Evolutionary conservation across 2,888 invertebrate species (phyloP), one percentile per base, ranked within the genome.

Genomic region (Celastrina argiolus): DNA sequence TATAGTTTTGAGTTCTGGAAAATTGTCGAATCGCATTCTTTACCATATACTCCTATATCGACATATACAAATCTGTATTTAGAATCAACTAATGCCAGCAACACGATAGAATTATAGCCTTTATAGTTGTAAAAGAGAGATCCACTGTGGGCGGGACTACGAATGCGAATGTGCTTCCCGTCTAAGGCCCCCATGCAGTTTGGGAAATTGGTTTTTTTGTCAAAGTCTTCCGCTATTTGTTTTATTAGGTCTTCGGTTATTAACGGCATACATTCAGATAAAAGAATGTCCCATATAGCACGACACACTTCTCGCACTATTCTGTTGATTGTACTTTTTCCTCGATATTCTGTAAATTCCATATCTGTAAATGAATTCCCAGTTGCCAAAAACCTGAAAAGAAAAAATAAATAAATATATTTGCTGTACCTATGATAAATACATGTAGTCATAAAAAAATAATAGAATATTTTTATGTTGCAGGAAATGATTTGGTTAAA

Each of bases 51-150:
- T 66, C 72, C 74, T 56, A 73, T 68, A 26, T 71, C 69, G 16
- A 73, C 67, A 67, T 61, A 70, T 26, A 70, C 39, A 41, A 73
- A 73, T 66, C 67, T 68, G 56, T 70, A 71, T 59, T 69, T 68
- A 1, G 73, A 68, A 39, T 73, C 70, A 1, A 69, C 69, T 45
- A 72, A 26, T 58, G 71, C 73, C 63, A 75, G 67, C 63, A 75
- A 70, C 63, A 75, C 68, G 63, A 71, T 72, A 64, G 72, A 72
- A 71, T 68, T 65, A 34, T 68, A 71, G 26, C 67, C 58, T 36
- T 73, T 73, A 26, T 73, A 74, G 65, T 74, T 74, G 42, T 56
- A 72, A 72, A 71, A 71, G 22, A 69, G 69, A 56, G 71, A 73
- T 56, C 72, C 74, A 71, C 70, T 64, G 1, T 69, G 56, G 31